Evolutionary conservation across 2,113 vertebrate species (phyloP).

Genomic region (Oxyruncus cristatus): DNA sequence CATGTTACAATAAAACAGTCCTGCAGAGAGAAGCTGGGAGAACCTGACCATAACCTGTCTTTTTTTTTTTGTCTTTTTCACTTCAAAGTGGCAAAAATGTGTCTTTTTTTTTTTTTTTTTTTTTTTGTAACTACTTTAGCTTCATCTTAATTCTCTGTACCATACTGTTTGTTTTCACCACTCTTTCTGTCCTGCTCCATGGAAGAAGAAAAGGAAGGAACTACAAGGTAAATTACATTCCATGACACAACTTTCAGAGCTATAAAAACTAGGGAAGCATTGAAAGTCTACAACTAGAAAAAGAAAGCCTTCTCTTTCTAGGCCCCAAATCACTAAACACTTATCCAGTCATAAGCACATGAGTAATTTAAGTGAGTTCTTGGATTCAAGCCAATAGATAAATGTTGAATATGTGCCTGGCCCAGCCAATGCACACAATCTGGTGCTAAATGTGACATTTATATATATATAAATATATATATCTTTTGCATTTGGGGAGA

Average conservation of each 20-base stretch:
- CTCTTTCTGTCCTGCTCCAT: neutral
- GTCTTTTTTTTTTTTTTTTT: neutral
- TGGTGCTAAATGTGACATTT: slow-evolving; percentile 56
- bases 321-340: slow-evolving; percentile 6
- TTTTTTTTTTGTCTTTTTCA: neutral
- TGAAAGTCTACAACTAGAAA: neutral
- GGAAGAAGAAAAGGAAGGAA: neutral
- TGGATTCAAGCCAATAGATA: slow-evolving; percentile 28
- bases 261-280: neutral
- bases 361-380: slow-evolving; percentile 15
- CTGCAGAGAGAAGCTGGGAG: neutral
- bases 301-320: neutral
- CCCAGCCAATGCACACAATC: slow-evolving; percentile 6
- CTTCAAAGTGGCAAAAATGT: neutral
- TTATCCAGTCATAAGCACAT: slow-evolving; percentile 23
- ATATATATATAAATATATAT: neutral
- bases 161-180: neutral
- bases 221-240: neutral
- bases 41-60: neutral
- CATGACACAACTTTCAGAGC: neutral
- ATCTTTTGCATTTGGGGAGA: neutral
- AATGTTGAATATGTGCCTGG: slow-evolving; percentile 22
- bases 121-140: neutral
- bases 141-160: neutral
- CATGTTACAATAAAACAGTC: neutral